Percentiles rank a stretch among this genome's conserved stretches.
These are phyloP conservation scores for Rhinella marina DNA, from an alignment of 2,797 vertebrate species.

Conservation along the genomic window DNA sequence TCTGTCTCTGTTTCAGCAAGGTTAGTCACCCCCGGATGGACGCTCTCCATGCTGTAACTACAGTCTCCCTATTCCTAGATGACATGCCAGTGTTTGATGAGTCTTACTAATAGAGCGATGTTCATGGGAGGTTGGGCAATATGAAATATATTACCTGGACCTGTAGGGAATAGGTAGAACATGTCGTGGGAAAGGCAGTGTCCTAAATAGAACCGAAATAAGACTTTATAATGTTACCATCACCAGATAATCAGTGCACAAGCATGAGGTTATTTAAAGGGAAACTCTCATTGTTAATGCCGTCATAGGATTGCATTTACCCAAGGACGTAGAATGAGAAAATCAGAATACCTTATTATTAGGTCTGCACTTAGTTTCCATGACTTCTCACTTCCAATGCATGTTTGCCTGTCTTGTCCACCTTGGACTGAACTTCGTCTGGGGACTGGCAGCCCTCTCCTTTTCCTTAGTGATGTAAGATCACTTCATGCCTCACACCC, in stretches of 20 bases:
- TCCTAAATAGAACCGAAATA: background rate
- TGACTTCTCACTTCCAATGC: background rate
- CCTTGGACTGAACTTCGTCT: background rate
- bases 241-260: background rate
- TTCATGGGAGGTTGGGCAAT: background rate
- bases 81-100: background rate
- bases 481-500: background rate
- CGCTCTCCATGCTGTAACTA: background rate
- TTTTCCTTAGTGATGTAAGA: background rate
- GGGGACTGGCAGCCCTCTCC: background rate
- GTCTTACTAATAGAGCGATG: background rate
- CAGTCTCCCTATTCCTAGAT: background rate
- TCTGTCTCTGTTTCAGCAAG: constrained; percentile 98
- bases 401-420: background rate
- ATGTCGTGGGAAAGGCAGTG: no score
- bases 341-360: background rate
- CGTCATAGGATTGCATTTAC: background rate
- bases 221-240: background rate
- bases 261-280: background rate
- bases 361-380: background rate
- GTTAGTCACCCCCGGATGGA: constrained; percentile 75
- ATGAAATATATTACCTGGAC: no score
- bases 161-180: no score
- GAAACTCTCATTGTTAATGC: background rate
- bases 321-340: background rate